Evolutionary conservation across 2,888 invertebrate species (phyloP).

Genomic region (Pachydiplax longipennis): DNA sequence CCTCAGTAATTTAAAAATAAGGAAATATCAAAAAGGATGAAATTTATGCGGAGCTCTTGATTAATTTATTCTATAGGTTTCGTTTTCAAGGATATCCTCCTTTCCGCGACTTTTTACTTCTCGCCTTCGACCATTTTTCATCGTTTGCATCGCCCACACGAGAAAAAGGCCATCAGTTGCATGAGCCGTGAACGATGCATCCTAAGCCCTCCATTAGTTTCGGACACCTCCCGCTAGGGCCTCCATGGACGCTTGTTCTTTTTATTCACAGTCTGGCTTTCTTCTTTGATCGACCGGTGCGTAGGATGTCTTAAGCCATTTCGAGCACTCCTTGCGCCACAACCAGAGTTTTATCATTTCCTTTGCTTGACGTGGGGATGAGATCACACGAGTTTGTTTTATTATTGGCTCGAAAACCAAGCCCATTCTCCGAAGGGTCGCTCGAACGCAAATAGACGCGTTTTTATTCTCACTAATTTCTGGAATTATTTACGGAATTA

Average conservation of each 20-base stretch:
- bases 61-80: not conserved
- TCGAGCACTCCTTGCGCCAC: constrained; percentile 23
- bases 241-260: not conserved
- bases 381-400: constrained; percentile 23
- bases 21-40: not conserved
- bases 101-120: constrained; percentile 4
- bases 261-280: constrained; percentile 36
- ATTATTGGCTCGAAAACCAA: not conserved
- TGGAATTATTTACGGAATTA: too few species aligned
- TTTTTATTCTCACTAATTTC: too few species aligned
- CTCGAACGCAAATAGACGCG: not conserved
- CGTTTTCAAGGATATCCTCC: constrained; percentile 17
- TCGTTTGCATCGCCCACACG: constrained; percentile 35
- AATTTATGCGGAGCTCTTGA: not conserved
- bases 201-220: constrained; percentile 36
- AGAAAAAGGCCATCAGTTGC: not conserved
- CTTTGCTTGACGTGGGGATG: constrained; percentile 31
- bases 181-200: constrained; percentile 43
- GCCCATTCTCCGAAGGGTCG: not conserved
- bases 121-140: constrained; percentile 18
- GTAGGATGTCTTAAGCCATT: constrained; percentile 41
- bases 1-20: not conserved
- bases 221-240: constrained; percentile 33
- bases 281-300: constrained; percentile 43
- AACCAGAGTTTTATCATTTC: constrained; percentile 27